Base-by-base conservation (phyloP, 2,888 invertebrate genomes). In the Drosophila sordidapex region DNA sequence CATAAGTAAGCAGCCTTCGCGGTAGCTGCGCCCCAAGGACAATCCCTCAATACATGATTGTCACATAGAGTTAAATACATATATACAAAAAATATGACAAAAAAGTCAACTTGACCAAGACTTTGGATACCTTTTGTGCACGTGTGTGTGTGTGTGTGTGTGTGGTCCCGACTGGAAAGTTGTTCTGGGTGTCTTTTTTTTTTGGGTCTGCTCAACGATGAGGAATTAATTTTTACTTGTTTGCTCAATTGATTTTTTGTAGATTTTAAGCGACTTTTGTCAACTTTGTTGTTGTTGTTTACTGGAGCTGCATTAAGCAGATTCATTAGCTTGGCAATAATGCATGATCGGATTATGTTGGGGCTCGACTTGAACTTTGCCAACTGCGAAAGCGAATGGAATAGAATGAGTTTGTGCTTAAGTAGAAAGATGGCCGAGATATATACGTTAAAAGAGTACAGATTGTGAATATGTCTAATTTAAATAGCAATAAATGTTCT, bases 281-380 rank as follows among this genome's bases (percentile, higher is more conserved):
- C 13, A 48, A 29, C 8, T 10, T 33, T 51, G 51, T 71, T 70
- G 51, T 29, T 59, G 43, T 61, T 65, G 72, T 65, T 75, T 69
- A 75, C 61, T 74, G 70, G 54, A 71, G 71, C 74, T 71, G 74
- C 72, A 76, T 82, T 79, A 89, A 83, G 80, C 79, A 87, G 90
- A 90, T 89, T 89, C 89, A 89, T 85, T 89, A 88, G 90, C 81
- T 87, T 74, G 89, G 90, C 87, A 89, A 90, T 87, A 87, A 90
- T 85, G 71, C 75, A 72, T 87, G 87, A 89, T 82, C 81, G 88
- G 81, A 81, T 89, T 90, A 90, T 71, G 83, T 38, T 60, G 56
- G 52, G 51, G 59, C 48, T 75, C 43, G 71, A 62, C 52, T 57
- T 38, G 56, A 63, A 51, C 53, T 61, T 51, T 52, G 64, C 58